Percentiles rank a stretch among this genome's conserved stretches.
Conservation (phyloP, 2,797 vertebrate species). For the Euphonia xanthogaster region DNA sequence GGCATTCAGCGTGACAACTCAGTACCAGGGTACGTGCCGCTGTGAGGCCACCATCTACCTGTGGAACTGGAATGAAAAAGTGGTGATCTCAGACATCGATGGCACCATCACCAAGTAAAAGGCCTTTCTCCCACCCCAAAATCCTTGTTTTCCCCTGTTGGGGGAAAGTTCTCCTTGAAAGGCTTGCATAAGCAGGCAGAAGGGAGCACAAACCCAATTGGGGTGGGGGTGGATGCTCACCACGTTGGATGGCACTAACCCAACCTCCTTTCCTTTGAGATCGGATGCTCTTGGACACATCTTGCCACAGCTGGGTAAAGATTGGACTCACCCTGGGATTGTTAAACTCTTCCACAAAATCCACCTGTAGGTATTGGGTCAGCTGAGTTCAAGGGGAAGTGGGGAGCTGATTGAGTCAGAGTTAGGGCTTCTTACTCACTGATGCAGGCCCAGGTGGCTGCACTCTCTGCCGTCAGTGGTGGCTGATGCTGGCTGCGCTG, state of each 20-base stretch:
- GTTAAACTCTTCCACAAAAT: constrained; percentile 95
- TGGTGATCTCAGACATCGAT: constrained; percentile 95
- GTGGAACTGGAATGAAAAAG: constrained; percentile 92
- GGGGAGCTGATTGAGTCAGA: not conserved
- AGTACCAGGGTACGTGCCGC: constrained; percentile 94
- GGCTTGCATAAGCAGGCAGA: not conserved
- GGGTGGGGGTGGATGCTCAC: not conserved
- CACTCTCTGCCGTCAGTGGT: not conserved
- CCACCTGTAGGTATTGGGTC: constrained; percentile 83
- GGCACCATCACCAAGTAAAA: constrained; percentile 96
- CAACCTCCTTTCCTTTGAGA: constrained; percentile 69
- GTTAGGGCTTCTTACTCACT: not conserved
- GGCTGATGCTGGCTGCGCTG: not conserved
- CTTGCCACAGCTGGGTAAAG: constrained; percentile 92
- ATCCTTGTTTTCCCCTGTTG: not conserved
- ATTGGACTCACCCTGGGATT: constrained; percentile 95
- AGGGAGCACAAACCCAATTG: not conserved
- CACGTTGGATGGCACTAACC: not conserved
- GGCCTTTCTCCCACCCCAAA: not conserved
- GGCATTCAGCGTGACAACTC: constrained; percentile 93
- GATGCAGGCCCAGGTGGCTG: not conserved
- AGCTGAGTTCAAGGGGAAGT: not conserved
- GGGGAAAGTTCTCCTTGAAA: not conserved
- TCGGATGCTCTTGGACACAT: constrained; percentile 95
- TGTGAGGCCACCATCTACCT: constrained; percentile 93